These are phyloP conservation scores for Pygmarrhopalites habei DNA, from an alignment of 1,140 invertebrate genomes.

Conservation along the genomic window DNA sequence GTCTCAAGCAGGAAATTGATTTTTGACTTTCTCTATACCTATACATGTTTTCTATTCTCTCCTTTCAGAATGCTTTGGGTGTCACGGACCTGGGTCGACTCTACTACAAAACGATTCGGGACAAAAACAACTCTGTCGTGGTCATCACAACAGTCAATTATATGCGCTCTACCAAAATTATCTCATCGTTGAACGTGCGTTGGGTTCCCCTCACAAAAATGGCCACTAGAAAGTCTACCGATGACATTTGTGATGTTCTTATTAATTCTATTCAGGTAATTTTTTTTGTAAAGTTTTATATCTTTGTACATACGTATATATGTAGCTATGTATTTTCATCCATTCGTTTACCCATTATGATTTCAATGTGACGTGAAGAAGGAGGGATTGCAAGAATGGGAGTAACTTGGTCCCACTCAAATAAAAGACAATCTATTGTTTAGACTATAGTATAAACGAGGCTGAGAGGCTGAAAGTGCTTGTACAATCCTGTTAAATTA, in stretches of 20 bases:
- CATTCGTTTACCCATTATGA: background rate
- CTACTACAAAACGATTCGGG: conserved; percentile 79
- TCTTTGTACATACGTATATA: no score
- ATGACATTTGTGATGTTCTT: conserved; percentile 68
- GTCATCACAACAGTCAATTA: conserved; percentile 66
- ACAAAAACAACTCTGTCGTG: conserved; percentile 81
- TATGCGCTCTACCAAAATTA: conserved; percentile 70
- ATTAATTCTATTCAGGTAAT: conserved; percentile 68
- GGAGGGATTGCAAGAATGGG: background rate
- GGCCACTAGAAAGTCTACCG: conserved; percentile 44
- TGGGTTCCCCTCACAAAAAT: conserved; percentile 81
- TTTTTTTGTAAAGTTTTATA: no score
- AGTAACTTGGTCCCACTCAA: no score
- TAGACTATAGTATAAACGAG: no score
- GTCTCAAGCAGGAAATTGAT: no score
- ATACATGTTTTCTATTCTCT: background rate
- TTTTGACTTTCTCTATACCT: no score
- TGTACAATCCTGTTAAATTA: no score
- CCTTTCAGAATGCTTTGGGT: conserved; percentile 64
- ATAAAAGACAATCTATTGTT: no score
- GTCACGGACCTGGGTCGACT: conserved; percentile 87
- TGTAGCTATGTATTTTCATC: background rate
- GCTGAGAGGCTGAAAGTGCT: no score
- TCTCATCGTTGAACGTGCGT: conserved; percentile 71
- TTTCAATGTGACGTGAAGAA: background rate